phyloP scores from a whole-genome alignment of 2,797 vertebrate genomes.

The Centropyge bicolor region DNA sequence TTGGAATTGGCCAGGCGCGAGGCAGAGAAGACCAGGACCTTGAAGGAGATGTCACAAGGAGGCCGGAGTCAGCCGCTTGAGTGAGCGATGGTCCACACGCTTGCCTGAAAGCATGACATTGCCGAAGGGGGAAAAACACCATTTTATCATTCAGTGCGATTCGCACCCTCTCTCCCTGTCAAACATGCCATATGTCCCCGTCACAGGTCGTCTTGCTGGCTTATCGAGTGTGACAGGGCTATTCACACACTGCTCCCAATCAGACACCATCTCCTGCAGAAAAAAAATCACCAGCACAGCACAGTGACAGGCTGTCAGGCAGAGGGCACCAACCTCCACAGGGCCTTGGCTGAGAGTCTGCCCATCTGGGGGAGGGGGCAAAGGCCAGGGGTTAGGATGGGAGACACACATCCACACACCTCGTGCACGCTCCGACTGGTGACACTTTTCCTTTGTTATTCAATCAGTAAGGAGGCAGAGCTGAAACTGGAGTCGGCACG shows the following conservation, averaged over 20 bases:
- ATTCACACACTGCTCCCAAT: slow-evolving; percentile 88
- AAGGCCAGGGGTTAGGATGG: slow-evolving; percentile 77
- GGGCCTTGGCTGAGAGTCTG: slow-evolving; percentile 81
- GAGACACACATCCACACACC: slow-evolving; percentile 58
- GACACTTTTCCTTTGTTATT: slow-evolving; percentile 37
- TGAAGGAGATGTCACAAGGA: slow-evolving; percentile 87
- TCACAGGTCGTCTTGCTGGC: slow-evolving; percentile 87
- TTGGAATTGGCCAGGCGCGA: slow-evolving; percentile 76
- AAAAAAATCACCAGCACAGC: slow-evolving; percentile 80
- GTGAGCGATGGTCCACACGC: slow-evolving; percentile 85
- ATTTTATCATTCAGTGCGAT: slow-evolving; percentile 90
- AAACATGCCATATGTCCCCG: slow-evolving; percentile 90
- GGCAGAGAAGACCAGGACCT: slow-evolving; percentile 80
- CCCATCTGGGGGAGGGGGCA: slow-evolving; percentile 76
- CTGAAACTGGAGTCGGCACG: neutral
- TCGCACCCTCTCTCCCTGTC: slow-evolving; percentile 87
- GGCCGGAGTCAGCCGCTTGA: slow-evolving; percentile 84
- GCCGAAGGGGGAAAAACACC: slow-evolving; percentile 86
- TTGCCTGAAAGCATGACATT: slow-evolving; percentile 88
- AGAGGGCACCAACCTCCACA: slow-evolving; percentile 83
- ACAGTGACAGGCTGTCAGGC: slow-evolving; percentile 86
- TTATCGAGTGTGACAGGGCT: slow-evolving; percentile 89
- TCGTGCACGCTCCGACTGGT: slow-evolving; percentile 35
- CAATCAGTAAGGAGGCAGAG: slow-evolving; percentile 27
- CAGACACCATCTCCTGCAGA: slow-evolving; percentile 85